Conservation (phyloP, 2,797 vertebrate genomes). For the Hoplostethus atlanticus region DNA sequence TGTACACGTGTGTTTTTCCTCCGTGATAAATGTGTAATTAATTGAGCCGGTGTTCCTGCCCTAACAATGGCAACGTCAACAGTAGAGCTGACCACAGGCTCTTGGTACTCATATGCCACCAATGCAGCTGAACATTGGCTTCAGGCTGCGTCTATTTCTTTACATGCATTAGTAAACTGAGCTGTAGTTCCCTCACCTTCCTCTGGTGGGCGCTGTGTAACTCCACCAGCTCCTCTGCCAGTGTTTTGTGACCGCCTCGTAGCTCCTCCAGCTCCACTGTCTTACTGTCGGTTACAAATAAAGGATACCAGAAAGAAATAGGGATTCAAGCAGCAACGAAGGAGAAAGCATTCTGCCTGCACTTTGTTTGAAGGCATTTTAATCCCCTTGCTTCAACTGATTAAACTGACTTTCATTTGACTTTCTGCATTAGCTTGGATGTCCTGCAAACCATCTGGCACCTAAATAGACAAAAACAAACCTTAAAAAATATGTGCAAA, state of each 20-base stretch:
- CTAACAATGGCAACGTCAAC: too few relatives aligned
- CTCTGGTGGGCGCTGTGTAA: conserved; percentile 57
- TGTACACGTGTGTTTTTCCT: too few relatives aligned
- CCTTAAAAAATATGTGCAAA: too few relatives aligned
- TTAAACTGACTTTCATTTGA: background rate
- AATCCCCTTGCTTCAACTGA: background rate
- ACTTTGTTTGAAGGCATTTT: background rate
- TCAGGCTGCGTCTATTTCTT: too few relatives aligned
- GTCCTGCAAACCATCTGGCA: background rate
- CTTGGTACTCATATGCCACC: too few relatives aligned
- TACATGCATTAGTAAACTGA: background rate
- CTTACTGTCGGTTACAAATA: conserved; percentile 53
- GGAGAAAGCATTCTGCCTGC: background rate
- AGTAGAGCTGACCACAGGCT: too few relatives aligned
- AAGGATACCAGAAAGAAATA: background rate
- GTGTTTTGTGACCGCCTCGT: conserved; percentile 43
- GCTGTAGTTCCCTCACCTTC: conserved; percentile 51
- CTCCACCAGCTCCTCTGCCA: conserved; percentile 65
- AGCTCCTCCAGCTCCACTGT: conserved; percentile 70
- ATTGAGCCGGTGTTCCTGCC: too few relatives aligned
- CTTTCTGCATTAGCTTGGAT: background rate
- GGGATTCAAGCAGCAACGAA: background rate
- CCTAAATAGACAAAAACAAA: too few relatives aligned
- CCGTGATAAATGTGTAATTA: too few relatives aligned
- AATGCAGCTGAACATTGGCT: background rate